Evolutionary conservation across 1,140 invertebrate species (phyloP), one percentile per base, ranked within the genome.

Genomic region (Nymphalis io): DNA sequence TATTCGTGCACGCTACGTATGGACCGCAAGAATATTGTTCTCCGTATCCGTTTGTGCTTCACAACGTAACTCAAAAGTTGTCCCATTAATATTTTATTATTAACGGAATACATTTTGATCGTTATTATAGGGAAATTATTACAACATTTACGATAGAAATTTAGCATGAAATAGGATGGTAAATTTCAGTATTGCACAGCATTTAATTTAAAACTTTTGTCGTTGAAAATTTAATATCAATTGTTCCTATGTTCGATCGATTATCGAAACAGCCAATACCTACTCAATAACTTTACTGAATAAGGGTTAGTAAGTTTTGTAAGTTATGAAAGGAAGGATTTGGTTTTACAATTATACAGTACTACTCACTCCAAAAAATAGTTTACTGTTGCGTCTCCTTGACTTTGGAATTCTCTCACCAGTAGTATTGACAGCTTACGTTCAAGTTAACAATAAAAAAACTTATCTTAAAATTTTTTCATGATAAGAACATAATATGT

Each of bases 1-100:
- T 87, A 87, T 85, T 80, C 72, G 74, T 66, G 78, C 77, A 75
- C 72, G 76, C 78, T 75, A 73, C 71, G 75, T 81, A 81, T 79
- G 46, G 73, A 81, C 83, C 75, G 73, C 79, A 84, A 77, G 82
- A 82, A 83, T 33, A 33, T 81, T 82, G 81, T 78, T 80, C 68
- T 68, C 65, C 27, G 8, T n/a, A n/a, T 18, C 46, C 61, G 61
- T 76, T 77, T 78, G 72, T 79, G 76, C 70, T 75, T 68, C 65
- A 60, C 46, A 60, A 66, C 74, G 74, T 79, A 75, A 78, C 67
- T 83, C 76, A 70, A 68, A 58, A 55, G 46, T 70, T 63, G 38
- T 59, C 48, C n/a, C 18, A 58, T 63, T 70, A 20, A 38, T 60
- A 38, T 39, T 64, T 38, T 55, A 57, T 62, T 62, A 62, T 62